Percentiles rank a stretch among this genome's conserved stretches.
These are phyloP conservation scores for Ptychobarbus kaznakovi DNA, from an alignment of 2,797 vertebrate species.

Conservation along the genomic window DNA sequence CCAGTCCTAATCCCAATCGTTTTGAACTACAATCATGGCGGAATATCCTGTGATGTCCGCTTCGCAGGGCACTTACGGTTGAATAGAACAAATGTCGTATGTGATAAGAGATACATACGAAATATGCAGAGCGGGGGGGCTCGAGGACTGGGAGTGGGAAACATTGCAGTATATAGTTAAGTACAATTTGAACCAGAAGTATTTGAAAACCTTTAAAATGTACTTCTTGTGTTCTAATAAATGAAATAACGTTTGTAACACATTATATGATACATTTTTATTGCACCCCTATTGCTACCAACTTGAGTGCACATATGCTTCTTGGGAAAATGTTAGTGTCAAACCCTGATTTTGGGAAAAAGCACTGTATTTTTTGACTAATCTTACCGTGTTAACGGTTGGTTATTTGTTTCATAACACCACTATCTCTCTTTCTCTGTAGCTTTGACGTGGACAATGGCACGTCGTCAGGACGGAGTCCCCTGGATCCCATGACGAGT, in stretches of 20 bases:
- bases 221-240: not conserved
- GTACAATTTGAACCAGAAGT: not conserved
- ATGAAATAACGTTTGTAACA: not conserved
- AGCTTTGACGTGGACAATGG: constrained; percentile 93
- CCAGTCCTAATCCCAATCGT: no score
- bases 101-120: no score
- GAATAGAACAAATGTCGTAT: no score
- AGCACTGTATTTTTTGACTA: not conserved
- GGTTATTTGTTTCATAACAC: not conserved
- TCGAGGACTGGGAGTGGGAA: no score
- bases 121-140: no score
- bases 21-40: no score
- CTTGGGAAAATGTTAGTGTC: not conserved
- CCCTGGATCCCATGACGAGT: constrained; percentile 89
- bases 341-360: not conserved
- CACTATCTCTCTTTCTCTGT: constrained; percentile 23
- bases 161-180: not conserved
- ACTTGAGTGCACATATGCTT: not conserved
- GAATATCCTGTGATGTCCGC: no score
- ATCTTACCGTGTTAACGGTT: not conserved
- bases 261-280: not conserved
- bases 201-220: not conserved
- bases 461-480: constrained; percentile 85
- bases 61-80: no score
- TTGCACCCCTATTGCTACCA: not conserved